Evolutionary conservation across 30 jellyfish, hydroid and myxozoan species (phyloP).

Genomic region (Pelagia noctiluca): DNA sequence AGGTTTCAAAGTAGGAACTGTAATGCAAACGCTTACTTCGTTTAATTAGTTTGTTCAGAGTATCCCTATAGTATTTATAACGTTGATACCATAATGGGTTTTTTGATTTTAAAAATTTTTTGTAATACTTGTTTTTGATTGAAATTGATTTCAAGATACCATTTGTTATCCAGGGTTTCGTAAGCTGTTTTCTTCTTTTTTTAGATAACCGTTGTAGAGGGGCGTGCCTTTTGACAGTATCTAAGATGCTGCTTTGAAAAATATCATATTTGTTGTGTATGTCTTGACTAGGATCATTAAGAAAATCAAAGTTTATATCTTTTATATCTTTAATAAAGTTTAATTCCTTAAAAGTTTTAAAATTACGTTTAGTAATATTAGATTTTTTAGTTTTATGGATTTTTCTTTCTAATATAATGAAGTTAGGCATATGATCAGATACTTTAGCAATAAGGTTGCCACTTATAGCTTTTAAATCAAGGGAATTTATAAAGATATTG

Average conservation of each 20-base stretch:
- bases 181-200: slow-evolving; percentile 7
- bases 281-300: slow-evolving; percentile 21
- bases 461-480: slow-evolving; percentile 12
- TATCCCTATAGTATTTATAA: slow-evolving; percentile 9
- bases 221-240: slow-evolving; percentile 15
- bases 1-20: slow-evolving; percentile 14
- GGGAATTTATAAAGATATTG: slow-evolving; percentile 1
- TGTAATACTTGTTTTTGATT: slow-evolving; percentile 17
- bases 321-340: slow-evolving; percentile 7
- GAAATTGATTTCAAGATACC: slow-evolving; percentile 12
- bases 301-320: slow-evolving; percentile 8
- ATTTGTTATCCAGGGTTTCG: slow-evolving; percentile 12
- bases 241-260: slow-evolving; percentile 2
- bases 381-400: slow-evolving; percentile 1
- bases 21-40: slow-evolving; percentile 12
- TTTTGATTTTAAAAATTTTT: slow-evolving; percentile 9
- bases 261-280: not conserved
- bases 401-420: slow-evolving; percentile 7
- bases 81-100: slow-evolving; percentile 9
- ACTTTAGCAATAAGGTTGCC: slow-evolving; percentile 36
- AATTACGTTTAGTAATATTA: not conserved
- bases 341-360: not conserved
- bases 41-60: slow-evolving; percentile 11
- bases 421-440: slow-evolving; percentile 15
- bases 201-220: slow-evolving; percentile 20